These are phyloP conservation scores for Chlorospingus flavigularis DNA, from an alignment of 2,797 vertebrate species.

Conservation along the genomic window DNA sequence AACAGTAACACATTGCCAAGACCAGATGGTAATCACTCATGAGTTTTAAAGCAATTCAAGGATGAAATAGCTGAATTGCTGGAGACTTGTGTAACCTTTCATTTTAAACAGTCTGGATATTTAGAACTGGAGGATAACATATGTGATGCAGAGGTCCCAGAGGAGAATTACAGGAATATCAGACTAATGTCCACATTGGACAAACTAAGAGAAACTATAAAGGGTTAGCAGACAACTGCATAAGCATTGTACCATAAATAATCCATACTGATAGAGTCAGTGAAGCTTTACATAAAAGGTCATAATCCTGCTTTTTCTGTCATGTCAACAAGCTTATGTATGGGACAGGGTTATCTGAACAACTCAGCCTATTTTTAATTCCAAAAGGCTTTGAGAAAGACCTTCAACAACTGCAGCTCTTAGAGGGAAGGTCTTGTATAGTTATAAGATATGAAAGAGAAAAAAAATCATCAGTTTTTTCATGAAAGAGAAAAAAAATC, in stretches of 20 bases:
- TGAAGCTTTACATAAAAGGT: background rate
- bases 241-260: background rate
- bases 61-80: conserved; percentile 30
- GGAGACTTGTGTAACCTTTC: background rate
- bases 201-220: background rate
- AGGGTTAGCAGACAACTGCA: background rate
- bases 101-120: background rate
- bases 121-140: background rate
- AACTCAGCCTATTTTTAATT: background rate
- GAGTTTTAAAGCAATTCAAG: conserved; percentile 37
- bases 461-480: background rate
- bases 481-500: background rate
- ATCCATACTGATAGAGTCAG: background rate
- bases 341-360: background rate
- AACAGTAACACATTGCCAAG: background rate
- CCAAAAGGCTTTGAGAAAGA: background rate
- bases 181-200: background rate
- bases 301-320: background rate
- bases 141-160: background rate
- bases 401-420: background rate
- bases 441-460: background rate
- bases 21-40: conserved; percentile 46
- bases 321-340: background rate
- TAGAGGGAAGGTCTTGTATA: background rate
- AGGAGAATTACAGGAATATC: background rate